phyloP scores from a whole-genome alignment of 1,140 invertebrate species.

The Andricus grossulariae region DNA sequence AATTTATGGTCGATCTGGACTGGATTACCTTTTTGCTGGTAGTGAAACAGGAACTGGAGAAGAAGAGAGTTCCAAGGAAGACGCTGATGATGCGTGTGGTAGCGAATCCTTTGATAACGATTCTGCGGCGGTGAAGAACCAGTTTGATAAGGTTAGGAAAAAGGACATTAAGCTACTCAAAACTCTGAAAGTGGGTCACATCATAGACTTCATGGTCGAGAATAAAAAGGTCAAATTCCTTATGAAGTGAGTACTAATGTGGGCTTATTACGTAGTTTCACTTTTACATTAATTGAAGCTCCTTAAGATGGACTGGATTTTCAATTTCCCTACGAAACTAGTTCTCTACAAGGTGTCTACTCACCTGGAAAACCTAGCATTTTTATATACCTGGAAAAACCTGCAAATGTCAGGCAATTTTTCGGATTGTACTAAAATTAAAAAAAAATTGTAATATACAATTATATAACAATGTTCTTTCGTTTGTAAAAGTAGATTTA shows the following conservation, averaged over 20 bases:
- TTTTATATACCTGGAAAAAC: too few species aligned
- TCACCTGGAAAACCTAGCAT: too few species aligned
- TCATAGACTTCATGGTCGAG: constrained; percentile 92
- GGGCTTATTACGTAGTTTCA: too few species aligned
- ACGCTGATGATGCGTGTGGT: constrained; percentile 54
- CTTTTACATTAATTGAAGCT: constrained; percentile 39
- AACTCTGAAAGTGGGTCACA: constrained; percentile 84
- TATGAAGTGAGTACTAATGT: constrained; percentile 81
- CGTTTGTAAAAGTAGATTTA: too few species aligned
- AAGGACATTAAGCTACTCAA: constrained; percentile 87
- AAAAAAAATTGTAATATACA: too few species aligned
- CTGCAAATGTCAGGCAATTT: too few species aligned
- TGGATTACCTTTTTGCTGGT: constrained; percentile 77
- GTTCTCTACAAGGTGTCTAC: too few species aligned
- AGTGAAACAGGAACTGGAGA: constrained; percentile 58
- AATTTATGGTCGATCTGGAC: constrained; percentile 82
- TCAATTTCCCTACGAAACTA: too few species aligned
- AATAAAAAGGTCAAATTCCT: constrained; percentile 92
- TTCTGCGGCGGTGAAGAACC: constrained; percentile 73
- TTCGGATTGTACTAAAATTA: too few species aligned
- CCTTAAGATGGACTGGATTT: not conserved
- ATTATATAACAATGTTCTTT: too few species aligned
- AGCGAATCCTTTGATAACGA: constrained; percentile 67
- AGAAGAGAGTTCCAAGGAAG: constrained; percentile 51
- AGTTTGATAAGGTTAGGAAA: constrained; percentile 81